These are phyloP conservation scores for Manis pentadactyla DNA, from an alignment of 2,797 vertebrate species.

Conservation along the genomic window DNA sequence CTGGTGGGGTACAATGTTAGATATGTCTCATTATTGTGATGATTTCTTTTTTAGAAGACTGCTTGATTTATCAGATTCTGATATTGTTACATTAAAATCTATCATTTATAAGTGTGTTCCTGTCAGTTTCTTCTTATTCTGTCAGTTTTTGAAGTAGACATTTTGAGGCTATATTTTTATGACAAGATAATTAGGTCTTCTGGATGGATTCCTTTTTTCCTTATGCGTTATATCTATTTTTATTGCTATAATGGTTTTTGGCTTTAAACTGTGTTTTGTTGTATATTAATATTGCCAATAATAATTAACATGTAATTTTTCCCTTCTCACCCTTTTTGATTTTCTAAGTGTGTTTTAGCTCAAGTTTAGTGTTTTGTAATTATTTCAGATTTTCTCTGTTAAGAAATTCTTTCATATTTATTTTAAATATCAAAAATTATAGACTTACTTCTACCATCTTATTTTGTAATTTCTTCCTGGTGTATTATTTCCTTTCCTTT, in stretches of 20 bases:
- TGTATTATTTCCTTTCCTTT: background rate
- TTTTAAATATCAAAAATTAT: background rate
- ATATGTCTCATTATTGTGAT: background rate
- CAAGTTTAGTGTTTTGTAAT: background rate
- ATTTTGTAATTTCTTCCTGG: background rate
- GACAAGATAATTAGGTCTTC: background rate
- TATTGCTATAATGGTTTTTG: background rate
- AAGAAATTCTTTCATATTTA: background rate
- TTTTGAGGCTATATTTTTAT: conserved; percentile 25
- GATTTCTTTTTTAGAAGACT: background rate
- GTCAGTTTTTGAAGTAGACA: background rate
- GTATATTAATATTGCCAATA: background rate
- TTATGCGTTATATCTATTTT: background rate
- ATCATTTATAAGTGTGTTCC: background rate
- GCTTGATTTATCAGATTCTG: background rate
- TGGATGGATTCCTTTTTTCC: background rate
- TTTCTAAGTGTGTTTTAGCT: background rate
- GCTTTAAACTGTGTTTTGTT: conserved; percentile 27
- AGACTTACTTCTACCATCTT: background rate
- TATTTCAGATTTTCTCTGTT: conserved; percentile 3
- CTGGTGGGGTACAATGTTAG: background rate
- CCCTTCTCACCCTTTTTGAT: background rate
- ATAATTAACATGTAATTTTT: conserved; percentile 28
- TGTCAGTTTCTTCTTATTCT: background rate
- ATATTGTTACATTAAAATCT: background rate